Conservation (phyloP, 1,140 invertebrate genomes). For the Tetramorium simillimum region DNA sequence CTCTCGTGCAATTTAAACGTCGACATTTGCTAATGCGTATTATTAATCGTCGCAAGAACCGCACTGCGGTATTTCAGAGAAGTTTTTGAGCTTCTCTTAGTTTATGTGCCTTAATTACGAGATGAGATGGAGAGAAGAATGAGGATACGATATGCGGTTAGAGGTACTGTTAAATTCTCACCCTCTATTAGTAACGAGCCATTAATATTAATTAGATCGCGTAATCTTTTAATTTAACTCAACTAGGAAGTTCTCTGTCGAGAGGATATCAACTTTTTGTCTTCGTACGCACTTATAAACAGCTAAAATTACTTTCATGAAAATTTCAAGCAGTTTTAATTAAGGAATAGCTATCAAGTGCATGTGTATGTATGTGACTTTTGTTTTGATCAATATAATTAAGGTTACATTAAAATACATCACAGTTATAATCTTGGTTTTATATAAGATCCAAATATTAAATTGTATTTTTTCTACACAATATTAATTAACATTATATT, state of each 20-base stretch:
- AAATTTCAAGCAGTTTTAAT: constrained; percentile 1
- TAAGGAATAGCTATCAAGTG: not conserved
- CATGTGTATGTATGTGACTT: not conserved
- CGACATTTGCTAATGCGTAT: constrained; percentile 47
- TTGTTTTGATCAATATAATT: constrained; percentile 8
- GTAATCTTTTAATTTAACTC: constrained; percentile 60
- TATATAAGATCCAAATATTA: not conserved
- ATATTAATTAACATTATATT: not conserved
- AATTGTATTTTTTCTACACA: no score
- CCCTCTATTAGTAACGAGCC: constrained; percentile 17
- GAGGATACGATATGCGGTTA: constrained; percentile 36
- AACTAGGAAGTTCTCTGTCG: not conserved
- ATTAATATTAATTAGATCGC: constrained; percentile 63
- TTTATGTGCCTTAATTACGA: constrained; percentile 17
- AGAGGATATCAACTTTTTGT: constrained; percentile 33
- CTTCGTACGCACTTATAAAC: not conserved
- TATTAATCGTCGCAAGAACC: constrained; percentile 58
- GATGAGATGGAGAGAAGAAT: constrained; percentile 34
- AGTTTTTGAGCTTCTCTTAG: constrained; percentile 30
- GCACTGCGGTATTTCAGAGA: constrained; percentile 22
- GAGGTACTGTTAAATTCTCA: constrained; percentile 64
- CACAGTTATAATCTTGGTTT: not conserved
- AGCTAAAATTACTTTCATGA: constrained; percentile 13
- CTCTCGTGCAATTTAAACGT: constrained; percentile 40
- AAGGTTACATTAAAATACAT: not conserved